Evolutionary conservation across 2,797 vertebrate genomes (phyloP), one percentile per base, ranked within the genome.

Genomic region (Morus bassanus): DNA sequence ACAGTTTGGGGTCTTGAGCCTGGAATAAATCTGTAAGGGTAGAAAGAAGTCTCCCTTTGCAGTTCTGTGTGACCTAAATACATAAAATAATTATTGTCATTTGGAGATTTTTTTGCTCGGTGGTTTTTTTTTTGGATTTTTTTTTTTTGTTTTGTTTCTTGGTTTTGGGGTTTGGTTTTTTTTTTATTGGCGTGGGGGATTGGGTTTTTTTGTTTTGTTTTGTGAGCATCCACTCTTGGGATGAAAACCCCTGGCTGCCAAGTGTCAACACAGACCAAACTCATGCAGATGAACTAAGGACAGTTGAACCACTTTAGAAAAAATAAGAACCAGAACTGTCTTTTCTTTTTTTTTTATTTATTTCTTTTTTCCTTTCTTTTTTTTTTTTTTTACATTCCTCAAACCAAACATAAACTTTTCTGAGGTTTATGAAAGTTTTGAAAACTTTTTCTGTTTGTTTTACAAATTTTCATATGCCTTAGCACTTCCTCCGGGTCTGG

Each of bases 361-460:
- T 11, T 13, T 53, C 9, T 4, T 13, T 28, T 9, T 11, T 41
- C 16, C 18, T 4, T 33, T 50, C 35, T 39, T 10, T 4, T 33
- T n/a, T 23, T 1, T 41, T 21, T 22, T 4, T 30, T 51, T 37
- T 37, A 19, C 28, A 57, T 91, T 94, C 83, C 37, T 85, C 41
- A 77, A 92, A 53, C 76, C 45, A 61, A 91, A n/a, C 35, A 79
- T 12, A 80, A 95, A 73, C 84, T 86, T 94, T 82, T 70, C 54
- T 87, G 85, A 93, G 77, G 74, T 86, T 95, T 94, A 27, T 41
- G 56, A 60, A 76, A 85, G 77, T 94, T 95, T 85, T 80, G 48
- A 48, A 80, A 95, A 85, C 80, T 77, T 95, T 79, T 27, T 43
- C 7, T 94, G 77, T 92, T 95, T 95, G 45, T 65, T 91, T 96